A percentile compares a stretch with the other conserved stretches of the same genome.
phyloP scores from a whole-genome alignment of 2,797 vertebrate species.

The Phaenicophaeus curvirostris region DNA sequence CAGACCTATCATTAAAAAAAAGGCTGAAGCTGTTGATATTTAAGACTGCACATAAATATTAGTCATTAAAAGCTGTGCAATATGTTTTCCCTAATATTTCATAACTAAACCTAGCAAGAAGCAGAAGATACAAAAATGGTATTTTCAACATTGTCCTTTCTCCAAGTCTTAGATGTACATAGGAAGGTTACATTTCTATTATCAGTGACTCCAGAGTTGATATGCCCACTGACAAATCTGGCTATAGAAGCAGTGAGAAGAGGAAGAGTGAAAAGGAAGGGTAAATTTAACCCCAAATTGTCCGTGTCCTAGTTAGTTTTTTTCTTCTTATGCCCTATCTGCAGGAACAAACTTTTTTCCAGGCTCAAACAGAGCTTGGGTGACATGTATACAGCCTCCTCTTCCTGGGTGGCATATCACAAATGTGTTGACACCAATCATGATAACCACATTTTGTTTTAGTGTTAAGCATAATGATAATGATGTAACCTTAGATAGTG shows the following conservation, averaged over 20 bases:
- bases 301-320: neutral
- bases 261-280: neutral
- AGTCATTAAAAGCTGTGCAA: neutral
- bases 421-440: constrained; percentile 60
- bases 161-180: neutral
- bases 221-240: neutral
- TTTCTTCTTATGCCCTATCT: neutral
- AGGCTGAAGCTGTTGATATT: constrained; percentile 44
- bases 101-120: neutral
- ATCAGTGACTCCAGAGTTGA: neutral
- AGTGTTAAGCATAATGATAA: constrained; percentile 59
- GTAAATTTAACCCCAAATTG: neutral
- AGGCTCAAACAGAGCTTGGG: neutral
- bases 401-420: constrained; percentile 60
- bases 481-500: constrained; percentile 72
- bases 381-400: constrained; percentile 29
- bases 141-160: neutral
- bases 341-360: neutral
- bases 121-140: neutral
- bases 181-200: neutral
- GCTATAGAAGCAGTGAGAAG: neutral
- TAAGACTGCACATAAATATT: constrained; percentile 2
- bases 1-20: constrained; percentile 48
- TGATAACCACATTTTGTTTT: constrained; percentile 50
- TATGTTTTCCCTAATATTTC: neutral